Conservation (phyloP, 2,113 vertebrate species). For the Bos indicus region DNA sequence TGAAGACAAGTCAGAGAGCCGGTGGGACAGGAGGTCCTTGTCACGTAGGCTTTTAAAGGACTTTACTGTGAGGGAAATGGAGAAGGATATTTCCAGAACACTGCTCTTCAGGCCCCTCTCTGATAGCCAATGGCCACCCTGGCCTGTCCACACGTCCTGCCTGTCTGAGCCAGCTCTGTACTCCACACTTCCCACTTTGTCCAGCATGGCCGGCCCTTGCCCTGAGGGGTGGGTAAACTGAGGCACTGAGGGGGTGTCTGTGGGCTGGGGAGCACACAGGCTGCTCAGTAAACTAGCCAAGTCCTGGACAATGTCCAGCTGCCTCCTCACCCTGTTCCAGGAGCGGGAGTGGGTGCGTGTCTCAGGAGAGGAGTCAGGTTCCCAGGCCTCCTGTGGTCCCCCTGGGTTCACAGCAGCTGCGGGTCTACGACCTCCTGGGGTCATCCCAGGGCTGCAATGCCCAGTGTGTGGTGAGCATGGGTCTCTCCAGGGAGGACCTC, state of each 20-base stretch:
- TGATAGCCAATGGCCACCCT: background rate
- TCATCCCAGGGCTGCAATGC: background rate
- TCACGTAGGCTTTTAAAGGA: background rate
- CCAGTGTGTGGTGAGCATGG: background rate
- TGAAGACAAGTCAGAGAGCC: background rate
- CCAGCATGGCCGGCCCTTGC: background rate
- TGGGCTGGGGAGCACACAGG: background rate
- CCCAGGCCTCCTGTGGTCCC: too few species aligned
- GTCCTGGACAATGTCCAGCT: rapidly evolving
- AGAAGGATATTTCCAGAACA: background rate
- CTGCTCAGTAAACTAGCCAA: background rate
- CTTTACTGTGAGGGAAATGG: background rate
- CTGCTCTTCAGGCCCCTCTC: rapidly evolving
- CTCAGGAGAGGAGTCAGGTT: background rate
- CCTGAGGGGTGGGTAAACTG: background rate
- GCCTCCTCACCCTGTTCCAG: background rate
- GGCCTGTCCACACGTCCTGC: background rate
- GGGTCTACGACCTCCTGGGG: rapidly evolving
- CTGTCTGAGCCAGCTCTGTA: background rate
- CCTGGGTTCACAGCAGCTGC: background rate
- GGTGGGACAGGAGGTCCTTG: background rate
- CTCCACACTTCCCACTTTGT: background rate
- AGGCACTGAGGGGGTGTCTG: background rate
- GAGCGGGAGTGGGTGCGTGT: background rate
- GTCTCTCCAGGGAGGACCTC: background rate